Evolutionary conservation across 2,113 vertebrate species (phyloP), one percentile per base, ranked within the genome.

Genomic region (Connochaetes taurinus): DNA sequence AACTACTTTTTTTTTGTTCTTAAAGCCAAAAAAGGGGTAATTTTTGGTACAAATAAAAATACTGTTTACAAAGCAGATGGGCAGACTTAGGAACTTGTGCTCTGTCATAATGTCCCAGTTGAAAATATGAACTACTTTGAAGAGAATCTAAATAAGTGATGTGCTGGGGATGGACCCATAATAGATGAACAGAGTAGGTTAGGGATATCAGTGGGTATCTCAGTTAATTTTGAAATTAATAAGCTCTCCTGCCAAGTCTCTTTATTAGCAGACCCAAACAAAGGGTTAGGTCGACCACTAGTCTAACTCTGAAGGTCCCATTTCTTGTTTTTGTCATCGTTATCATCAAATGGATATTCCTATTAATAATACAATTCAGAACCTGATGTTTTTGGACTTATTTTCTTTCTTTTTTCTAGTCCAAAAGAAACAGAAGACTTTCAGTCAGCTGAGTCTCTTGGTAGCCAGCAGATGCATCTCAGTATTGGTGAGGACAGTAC

Each of bases 401-500:
- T 74, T 97, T 96, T 98, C 15, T 67, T 31, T 57, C 19, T 57
- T 94, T 97, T 25, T 98, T 82, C 87, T 96, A 99, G 99, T 98
- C 98, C 98, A 97, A 98, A 98, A 86, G 99, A 99, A 90, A 99
- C 98, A 97, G 99, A 99, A 97, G 99, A 99, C 57, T 98, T 99
- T 96, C 98, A 98, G 84, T 99, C 99, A 84, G 98, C 98, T 0
- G 99, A 99, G 97, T 99, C 99, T 47, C 97, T 99, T 10, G 98
- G 99, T 96, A 99, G 99, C 96, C 99, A 99, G 97, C 99, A 99
- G 98, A 98, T 99, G 98, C 99, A 99, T 96, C 98, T 99, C 97
- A 99, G 99, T 95, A 99, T 99, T 50, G 99, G 99, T 87, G 99
- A 99, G 25, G 99, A 99, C 98, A 99, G 99, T 98, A 99, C 99